A percentile compares a stretch with the other conserved stretches of the same genome.
phyloP scores from a whole-genome alignment of 2,888 invertebrate genomes.

The Perdita meconis region DNA sequence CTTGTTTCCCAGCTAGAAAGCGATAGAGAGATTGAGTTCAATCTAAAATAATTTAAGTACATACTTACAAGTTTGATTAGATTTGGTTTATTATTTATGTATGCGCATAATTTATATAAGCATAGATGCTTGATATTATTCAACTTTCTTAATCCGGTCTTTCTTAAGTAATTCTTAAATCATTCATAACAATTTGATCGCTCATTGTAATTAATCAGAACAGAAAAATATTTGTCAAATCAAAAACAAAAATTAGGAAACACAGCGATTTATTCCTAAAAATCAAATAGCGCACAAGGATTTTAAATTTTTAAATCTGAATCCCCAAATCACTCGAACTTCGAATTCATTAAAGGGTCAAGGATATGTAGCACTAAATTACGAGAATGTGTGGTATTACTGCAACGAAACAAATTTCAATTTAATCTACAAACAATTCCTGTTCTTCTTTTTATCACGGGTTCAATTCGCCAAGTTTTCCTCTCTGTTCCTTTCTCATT shows the following conservation, averaged over 20 bases:
- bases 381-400: conserved; percentile 47
- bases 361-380: conserved; percentile 42
- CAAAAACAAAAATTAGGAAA: conserved; percentile 1
- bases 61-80: conserved; percentile 20
- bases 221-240: background rate
- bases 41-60: conserved; percentile 9
- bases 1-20: conserved; percentile 27
- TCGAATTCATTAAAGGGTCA: conserved; percentile 13
- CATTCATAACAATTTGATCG: no score
- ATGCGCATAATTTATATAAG: conserved; percentile 4
- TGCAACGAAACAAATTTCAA: background rate
- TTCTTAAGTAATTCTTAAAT: no score
- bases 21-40: conserved; percentile 31
- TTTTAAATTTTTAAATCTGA: conserved; percentile 29
- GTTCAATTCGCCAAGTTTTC: background rate
- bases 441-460: background rate
- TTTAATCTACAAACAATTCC: background rate
- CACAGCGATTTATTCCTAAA: conserved; percentile 49
- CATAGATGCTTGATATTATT: no score
- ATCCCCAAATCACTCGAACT: conserved; percentile 12
- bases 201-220: no score
- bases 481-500: background rate
- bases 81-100: conserved; percentile 29
- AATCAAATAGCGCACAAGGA: conserved; percentile 44
- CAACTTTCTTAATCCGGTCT: no score